Conservation (phyloP, 2,888 invertebrate species). For the Lycophotia porphyrea region DNA sequence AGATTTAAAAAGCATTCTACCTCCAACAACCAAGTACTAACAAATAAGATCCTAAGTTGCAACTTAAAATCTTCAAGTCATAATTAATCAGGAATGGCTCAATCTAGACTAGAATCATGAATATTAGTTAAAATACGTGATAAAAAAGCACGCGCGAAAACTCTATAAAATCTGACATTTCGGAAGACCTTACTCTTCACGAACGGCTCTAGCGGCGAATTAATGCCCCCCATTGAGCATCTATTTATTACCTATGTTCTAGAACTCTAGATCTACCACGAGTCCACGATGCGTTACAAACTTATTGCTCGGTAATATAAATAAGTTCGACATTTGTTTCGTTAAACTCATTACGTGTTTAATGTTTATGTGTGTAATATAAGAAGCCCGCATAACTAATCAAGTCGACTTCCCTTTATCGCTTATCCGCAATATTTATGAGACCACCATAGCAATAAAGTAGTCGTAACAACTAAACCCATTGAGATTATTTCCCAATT, state of each 20-base stretch:
- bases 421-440: conserved; percentile 86
- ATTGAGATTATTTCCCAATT: conserved; percentile 61
- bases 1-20: too few relatives aligned
- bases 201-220: too few relatives aligned
- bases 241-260: background rate
- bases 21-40: too few relatives aligned
- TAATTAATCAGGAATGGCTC: too few relatives aligned
- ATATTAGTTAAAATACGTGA: too few relatives aligned
- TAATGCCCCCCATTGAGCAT: too few relatives aligned
- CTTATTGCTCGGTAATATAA: conserved; percentile 35
- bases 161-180: too few relatives aligned
- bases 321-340: conserved; percentile 53
- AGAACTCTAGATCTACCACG: conserved; percentile 33
- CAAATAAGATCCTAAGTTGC: too few relatives aligned
- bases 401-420: conserved; percentile 71
- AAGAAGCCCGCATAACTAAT: conserved; percentile 83
- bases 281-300: conserved; percentile 17
- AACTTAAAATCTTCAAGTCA: too few relatives aligned
- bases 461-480: conserved; percentile 59
- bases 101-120: too few relatives aligned
- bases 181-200: too few relatives aligned
- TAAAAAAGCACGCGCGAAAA: too few relatives aligned
- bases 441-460: conserved; percentile 79
- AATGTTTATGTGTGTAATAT: conserved; percentile 68
- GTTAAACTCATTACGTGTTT: conserved; percentile 59